Evolutionary conservation across 1,140 invertebrate species (phyloP), one percentile per base, ranked within the genome.

Genomic region (Drosophila parabipectinata): DNA sequence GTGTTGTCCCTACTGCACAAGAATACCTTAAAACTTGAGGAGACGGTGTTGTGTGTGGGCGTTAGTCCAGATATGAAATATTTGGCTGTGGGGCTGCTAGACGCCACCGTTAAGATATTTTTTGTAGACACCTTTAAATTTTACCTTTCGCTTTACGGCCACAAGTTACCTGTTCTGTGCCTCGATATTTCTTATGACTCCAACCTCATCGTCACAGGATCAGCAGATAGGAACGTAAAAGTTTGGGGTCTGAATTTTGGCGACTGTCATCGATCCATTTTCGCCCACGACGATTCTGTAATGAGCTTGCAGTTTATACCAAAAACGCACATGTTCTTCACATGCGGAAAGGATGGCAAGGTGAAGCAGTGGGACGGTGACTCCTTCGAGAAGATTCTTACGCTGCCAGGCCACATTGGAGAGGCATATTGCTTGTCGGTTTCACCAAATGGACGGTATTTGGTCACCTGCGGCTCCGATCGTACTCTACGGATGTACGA

Each of bases 191-290:
- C 97, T 1, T 96, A 95, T 77, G 98, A 99, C 92, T 97, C 96
- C 1, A 94, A 94, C 1, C 85, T 99, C 1, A 96, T 99, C 64
- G 97, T 95, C 1, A 99, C 98, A 0, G 98, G 98, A 21, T 99
- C 98, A 14, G 96, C 96, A 0, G 99, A 99, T 93, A 94, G 98
- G 18, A 99, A 98, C 92, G 94, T 99, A 4, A 99, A 99, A 93
- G 96, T 99, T 69, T 99, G 98, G 98, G 98, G 98, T 47, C 94
- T 99, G 91, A 98, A 99, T 92, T 99, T 99, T 93, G 99, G 99
- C 15, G 98, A 99, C 92, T 99, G 98, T 83, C 97, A 97, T 90
- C 95, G 95, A 75, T 97, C 96, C 0, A 92, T 97, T 58, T 96
- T 97, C 92, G 98, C 98, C 2, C 98, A 99, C 92, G 98, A 99